phyloP scores from a whole-genome alignment of 2,797 vertebrate species.

The Monodelphis domestica region DNA sequence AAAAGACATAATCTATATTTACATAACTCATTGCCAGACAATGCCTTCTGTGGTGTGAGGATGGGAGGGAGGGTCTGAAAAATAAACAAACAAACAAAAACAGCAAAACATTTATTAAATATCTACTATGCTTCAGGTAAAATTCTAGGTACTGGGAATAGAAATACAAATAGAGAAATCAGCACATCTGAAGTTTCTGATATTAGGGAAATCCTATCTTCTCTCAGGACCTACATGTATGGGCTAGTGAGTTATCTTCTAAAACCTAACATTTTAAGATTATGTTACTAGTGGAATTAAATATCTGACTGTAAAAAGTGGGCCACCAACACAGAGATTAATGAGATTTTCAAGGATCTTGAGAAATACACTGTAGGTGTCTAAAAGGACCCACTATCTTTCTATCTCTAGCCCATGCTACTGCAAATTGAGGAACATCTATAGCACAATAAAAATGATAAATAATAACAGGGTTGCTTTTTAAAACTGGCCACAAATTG shows the following conservation, averaged over 20 bases:
- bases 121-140: neutral
- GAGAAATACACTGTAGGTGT: no score
- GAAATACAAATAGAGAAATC: neutral
- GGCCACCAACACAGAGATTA: rapidly evolving
- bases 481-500: neutral
- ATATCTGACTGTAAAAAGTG: neutral
- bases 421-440: neutral
- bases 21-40: no score
- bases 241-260: neutral
- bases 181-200: neutral
- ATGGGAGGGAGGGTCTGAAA: no score
- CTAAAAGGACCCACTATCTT: neutral
- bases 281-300: neutral
- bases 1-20: no score
- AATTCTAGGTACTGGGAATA: neutral
- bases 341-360: neutral
- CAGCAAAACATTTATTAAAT: neutral
- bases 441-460: neutral
- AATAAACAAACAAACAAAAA: no score
- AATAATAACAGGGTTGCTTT: neutral
- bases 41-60: no score
- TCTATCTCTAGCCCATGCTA: neutral
- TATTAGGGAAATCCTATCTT: neutral
- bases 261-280: neutral
- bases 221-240: neutral